Evolutionary conservation across 2,113 vertebrate species (phyloP), one percentile per base, ranked within the genome.

Genomic region (Marcusenius ussheri): DNA sequence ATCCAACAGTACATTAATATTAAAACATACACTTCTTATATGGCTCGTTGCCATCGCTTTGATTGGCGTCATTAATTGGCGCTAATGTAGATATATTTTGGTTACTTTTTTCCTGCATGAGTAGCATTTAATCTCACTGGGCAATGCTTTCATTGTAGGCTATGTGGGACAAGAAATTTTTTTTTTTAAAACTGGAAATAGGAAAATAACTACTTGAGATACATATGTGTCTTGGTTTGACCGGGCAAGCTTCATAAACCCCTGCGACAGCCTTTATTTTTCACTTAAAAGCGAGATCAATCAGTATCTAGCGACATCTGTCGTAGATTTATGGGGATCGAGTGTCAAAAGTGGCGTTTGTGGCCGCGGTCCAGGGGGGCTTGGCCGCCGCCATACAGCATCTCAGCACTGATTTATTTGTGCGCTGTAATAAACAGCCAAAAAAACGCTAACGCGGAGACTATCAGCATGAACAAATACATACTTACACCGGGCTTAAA

Each of bases 281-380:
- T 19, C 62, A 70, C 27, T 8, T 70, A 70, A 70, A 27, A 70
- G 24, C 83, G 2, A 85, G 11, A 46, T 84, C 45, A 21, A 47
- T 39, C 17, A 19, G 19, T n/a, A 91, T 93, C 97, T 5, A 3
- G 19, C 51, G 31, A 31, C 17, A 35, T 56, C 46, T 50, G n/a
- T 89, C 83, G 77, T 77, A 58, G 49, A 31, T 89, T 27, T 31
- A n/a, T 58, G 13, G 19, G 50, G 31, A 15, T 77, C 50, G 13
- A n/a, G 21, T 89, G 50, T 19, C 31, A 27, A 19, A 58, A 17
- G 17, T 10, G 89, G 39, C 6, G 89, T 62, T 89, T 89, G 89
- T 50, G 24, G 31, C 49, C 5, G 21, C 10, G 6, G 19, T 42
- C 46, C 46, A 27, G n/a, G 51, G 7, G 50, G 35, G 86, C 5